Evolutionary conservation across 1,140 invertebrate species (phyloP), one percentile per base, ranked within the genome.

Genomic region (Panagrolaimus sp.): DNA sequence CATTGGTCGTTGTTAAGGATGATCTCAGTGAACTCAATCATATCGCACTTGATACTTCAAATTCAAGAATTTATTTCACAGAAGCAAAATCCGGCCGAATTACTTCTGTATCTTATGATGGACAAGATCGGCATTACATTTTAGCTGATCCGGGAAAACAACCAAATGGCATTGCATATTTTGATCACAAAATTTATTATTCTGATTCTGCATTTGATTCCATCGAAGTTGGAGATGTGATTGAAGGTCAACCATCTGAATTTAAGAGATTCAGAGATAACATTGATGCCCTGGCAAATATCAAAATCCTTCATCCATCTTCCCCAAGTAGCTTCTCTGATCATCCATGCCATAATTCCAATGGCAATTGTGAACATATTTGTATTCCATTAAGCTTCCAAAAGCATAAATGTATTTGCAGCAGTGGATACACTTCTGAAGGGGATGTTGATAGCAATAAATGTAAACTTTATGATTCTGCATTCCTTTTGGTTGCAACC

Each of bases 161-260:
- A 47, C 93, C 93, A 0, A 90, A 89, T 80, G 89, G 92, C 8
- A 84, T 98, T 8, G 91, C 90, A 1, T 89, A 96, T 0, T 88
- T 92, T 8, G 90, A 93, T 44, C 90, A 88, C 46, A 86, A 89
- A 58, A 84, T 98, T 0, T 98, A 92, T 80, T 93, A 92, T 72
- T 84, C 96, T 10, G 95, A 98, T 84, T 89, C 91, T 0, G 85
- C 88, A 0, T 93, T 92, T 81, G 94, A 96, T 78, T 92, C 93
- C 77, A 89, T 96, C 28, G 89, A 91, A 55, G 87, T 91, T 70
- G 90, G 93, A 0, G 91, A 94, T 76, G 84, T 95, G n/a, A 90
- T 90, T 0, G 88, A 89, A 43, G 91, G 90, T 88, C 89, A 78
- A 86, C 87, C 0, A 88, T 95, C 38, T 83, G 93, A 79, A 5